These are phyloP conservation scores for Himalopsyche tibetana DNA, from an alignment of 2,888 invertebrate genomes.

Conservation along the genomic window DNA sequence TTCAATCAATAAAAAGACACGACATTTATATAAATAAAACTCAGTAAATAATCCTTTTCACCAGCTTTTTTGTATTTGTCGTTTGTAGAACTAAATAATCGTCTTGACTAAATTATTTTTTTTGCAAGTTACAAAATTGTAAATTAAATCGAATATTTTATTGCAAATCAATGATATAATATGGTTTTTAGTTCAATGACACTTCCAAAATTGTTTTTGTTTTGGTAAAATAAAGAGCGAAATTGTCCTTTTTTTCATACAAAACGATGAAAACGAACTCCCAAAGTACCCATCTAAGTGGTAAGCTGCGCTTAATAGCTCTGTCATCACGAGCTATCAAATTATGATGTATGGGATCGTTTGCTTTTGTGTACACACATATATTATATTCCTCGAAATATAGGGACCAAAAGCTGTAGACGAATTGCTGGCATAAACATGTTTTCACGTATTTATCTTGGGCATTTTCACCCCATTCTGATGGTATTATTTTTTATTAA, in stretches of 20 bases:
- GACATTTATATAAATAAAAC: too few species aligned
- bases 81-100: too few species aligned
- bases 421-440: constrained; percentile 6
- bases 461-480: neutral
- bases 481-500: too few species aligned
- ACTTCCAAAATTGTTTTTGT: neutral
- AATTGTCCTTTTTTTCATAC: neutral
- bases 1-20: too few species aligned
- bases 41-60: too few species aligned
- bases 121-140: too few species aligned
- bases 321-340: constrained; percentile 22
- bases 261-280: neutral
- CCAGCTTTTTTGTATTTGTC: too few species aligned
- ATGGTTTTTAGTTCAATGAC: neutral
- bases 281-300: constrained; percentile 6
- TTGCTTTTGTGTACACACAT: neutral
- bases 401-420: neutral
- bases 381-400: neutral
- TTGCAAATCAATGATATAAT: too few species aligned
- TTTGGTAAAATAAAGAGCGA: neutral
- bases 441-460: neutral
- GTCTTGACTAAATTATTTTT: too few species aligned
- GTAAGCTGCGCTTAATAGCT: constrained; percentile 12
- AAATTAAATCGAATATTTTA: too few species aligned
- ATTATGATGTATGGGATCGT: constrained; percentile 2